Percentiles rank a stretch among this genome's conserved stretches.
Conservation (phyloP, 2,797 vertebrate species). For the Graptemys geographica region DNA sequence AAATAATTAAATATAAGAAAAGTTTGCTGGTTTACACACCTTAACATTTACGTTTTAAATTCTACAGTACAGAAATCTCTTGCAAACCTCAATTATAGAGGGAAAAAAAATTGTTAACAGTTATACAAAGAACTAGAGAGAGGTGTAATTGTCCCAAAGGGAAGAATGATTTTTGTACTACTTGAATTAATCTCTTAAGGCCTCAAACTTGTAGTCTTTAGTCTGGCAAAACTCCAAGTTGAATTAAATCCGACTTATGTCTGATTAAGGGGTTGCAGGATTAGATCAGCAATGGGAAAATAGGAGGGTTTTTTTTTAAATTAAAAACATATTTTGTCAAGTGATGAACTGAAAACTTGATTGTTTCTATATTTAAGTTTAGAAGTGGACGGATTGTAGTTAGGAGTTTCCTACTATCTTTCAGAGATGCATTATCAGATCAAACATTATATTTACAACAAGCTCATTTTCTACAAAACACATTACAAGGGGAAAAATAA, state of each 20-base stretch:
- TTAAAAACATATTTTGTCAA: not conserved
- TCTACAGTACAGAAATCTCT: not conserved
- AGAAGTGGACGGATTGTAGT: not conserved
- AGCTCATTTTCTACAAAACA: slow-evolving; percentile 76
- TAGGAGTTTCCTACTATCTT: slow-evolving; percentile 57
- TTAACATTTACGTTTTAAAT: slow-evolving; percentile 33
- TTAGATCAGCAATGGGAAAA: not conserved
- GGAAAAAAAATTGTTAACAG: not conserved
- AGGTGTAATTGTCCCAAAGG: not conserved
- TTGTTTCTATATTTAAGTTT: not conserved
- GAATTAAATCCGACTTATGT: not conserved
- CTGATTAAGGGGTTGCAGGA: not conserved
- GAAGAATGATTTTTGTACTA: slow-evolving; percentile 4
- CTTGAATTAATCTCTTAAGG: not conserved
- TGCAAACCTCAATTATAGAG: not conserved
- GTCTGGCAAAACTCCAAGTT: not conserved
- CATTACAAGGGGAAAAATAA: slow-evolving; percentile 31
- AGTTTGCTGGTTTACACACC: not conserved
- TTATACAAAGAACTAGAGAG: not conserved
- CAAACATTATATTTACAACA: slow-evolving; percentile 20
- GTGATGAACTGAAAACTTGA: not conserved
- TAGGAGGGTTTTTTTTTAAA: not conserved
- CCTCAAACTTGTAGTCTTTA: not conserved
- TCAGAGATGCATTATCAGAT: slow-evolving; percentile 26
- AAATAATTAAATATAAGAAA: not conserved